Evolutionary conservation across 2,888 invertebrate genomes (phyloP).

Genomic region (Carterocephalus palaemon): DNA sequence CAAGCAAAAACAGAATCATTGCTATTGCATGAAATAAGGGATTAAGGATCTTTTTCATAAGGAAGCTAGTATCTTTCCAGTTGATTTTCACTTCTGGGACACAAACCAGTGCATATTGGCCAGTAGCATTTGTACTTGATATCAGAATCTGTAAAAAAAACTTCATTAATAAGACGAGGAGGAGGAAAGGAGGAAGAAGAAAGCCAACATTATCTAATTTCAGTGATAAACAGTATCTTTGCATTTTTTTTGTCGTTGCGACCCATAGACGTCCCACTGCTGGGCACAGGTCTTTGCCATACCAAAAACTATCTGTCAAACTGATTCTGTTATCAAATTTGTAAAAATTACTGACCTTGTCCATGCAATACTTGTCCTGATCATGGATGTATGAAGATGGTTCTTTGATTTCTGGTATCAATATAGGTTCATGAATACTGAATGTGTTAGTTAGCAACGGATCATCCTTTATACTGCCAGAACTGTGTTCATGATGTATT

Average conservation of each 20-base stretch:
- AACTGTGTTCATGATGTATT: constrained; percentile 77
- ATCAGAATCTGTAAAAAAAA: constrained; percentile 74
- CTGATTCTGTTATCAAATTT: too few relatives aligned
- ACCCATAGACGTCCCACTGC: too few relatives aligned
- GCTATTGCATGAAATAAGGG: constrained; percentile 87
- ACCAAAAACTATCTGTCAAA: too few relatives aligned
- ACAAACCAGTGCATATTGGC: constrained; percentile 86
- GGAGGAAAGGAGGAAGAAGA: too few relatives aligned
- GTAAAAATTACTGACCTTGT: constrained; percentile 79
- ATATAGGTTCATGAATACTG: constrained; percentile 55
- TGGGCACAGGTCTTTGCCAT: too few relatives aligned
- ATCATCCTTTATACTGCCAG: constrained; percentile 64
- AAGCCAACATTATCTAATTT: too few relatives aligned
- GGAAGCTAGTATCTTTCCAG: constrained; percentile 85
- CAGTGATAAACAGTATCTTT: too few relatives aligned
- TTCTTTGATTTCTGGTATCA: constrained; percentile 71
- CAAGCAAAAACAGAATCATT: constrained; percentile 83
- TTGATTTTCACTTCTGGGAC: constrained; percentile 83
- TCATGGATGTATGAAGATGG: constrained; percentile 83
- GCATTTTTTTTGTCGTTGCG: too few relatives aligned
- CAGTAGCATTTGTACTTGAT: constrained; percentile 74
- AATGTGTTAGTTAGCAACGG: constrained; percentile 45
- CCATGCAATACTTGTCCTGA: constrained; percentile 88
- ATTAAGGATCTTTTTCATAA: constrained; percentile 86
- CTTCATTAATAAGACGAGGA: too few relatives aligned